A percentile compares a stretch with the other conserved stretches of the same genome.
Conservation (phyloP, 2,888 invertebrate genomes). For the Dryocosmus kuriphilus region DNA sequence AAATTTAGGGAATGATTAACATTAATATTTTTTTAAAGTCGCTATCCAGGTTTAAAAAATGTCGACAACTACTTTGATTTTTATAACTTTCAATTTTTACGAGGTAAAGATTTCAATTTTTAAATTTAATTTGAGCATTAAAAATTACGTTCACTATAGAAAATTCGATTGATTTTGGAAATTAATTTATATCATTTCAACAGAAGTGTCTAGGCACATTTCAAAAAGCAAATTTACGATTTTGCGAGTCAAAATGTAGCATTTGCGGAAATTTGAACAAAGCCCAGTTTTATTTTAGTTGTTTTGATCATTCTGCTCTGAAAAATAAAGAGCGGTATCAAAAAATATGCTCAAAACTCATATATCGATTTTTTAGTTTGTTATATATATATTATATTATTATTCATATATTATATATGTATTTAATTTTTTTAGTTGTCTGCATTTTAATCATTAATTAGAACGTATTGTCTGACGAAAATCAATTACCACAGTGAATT, state of each 20-base stretch:
- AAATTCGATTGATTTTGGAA: too few species aligned
- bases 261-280: neutral
- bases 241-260: neutral
- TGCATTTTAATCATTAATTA: neutral
- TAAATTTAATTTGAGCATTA: neutral
- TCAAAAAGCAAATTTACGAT: neutral
- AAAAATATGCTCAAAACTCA: slow-evolving; percentile 5
- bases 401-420: too few species aligned
- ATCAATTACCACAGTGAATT: neutral
- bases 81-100: neutral
- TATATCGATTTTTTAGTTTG: neutral
- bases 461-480: neutral
- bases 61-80: neutral
- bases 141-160: neutral
- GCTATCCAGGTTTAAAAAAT: neutral
- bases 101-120: neutral
- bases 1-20: neutral
- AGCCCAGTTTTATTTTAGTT: neutral
- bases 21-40: neutral
- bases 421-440: neutral
- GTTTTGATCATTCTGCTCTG: neutral
- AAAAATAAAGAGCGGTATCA: neutral
- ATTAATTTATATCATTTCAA: too few species aligned
- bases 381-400: too few species aligned
- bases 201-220: too few species aligned